Base-by-base conservation (phyloP, 2,113 vertebrate species). In the Ctenomys sociabilis region DNA sequence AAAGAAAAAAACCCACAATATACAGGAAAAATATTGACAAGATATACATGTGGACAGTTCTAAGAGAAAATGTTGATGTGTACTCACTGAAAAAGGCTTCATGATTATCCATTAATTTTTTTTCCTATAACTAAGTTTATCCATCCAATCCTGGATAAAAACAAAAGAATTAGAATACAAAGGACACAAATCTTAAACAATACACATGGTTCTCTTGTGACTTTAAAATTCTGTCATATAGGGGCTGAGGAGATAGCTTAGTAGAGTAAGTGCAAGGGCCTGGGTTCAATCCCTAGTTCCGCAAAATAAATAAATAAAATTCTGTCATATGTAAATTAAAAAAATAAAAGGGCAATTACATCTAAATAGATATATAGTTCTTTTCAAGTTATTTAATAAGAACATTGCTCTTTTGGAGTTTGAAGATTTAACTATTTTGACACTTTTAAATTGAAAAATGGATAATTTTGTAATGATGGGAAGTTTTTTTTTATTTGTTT, bases 311-410 rank as follows among this genome's bases (percentile, higher is more conserved):
- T 11, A 61, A 61, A 28, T 57, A 88, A 72, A 82, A 49, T 88
- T 80, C 22, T 82, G 19, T 83, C 32, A 1, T 86, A 7, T 80
- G 24, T 70, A 96, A 77, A 66, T 85, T 94, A 90, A 85, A 63
- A 92, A 95, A 86, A 77, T 57, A 68, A 22, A 40, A 19, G 75
- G 4, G 40, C 35, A 88, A 12, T 63, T 82, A 10, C 6, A 59
- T 94, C 72, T 95, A 89, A 91, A 68, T 87, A 11, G 4, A 68
- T 61, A 52, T 45, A 3, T 80, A 77, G 63, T 83, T 93, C 45
- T 91, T 83, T 87, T 93, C n/a, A 91, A 21, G 14, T 92, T 96
- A n/a, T 45, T 94, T 87, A 91, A 45, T 95, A 61, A 93, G 84
- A 92, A 9, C 6, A 37, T 84, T 86, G 30, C 16, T 81, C 59